Evolutionary conservation across 2,888 invertebrate genomes (phyloP), one percentile per base, ranked within the genome.

Genomic region (Phaonia tiefii): DNA sequence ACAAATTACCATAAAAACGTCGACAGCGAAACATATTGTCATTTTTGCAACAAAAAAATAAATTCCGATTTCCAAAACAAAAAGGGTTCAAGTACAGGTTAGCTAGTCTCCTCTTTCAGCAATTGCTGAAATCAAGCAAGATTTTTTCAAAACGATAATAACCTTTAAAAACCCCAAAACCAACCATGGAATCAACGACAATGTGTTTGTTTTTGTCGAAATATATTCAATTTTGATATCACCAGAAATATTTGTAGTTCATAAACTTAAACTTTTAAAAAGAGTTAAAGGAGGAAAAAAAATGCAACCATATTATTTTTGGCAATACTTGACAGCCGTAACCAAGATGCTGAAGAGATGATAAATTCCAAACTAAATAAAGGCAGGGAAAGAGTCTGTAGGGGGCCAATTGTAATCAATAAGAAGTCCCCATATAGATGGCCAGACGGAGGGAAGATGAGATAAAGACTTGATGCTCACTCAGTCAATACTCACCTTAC

Each of bases 41-140:
- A 75, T 72, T 73, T 74, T 80, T 75, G n/a, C n/a, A n/a, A n/a
- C n/a, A n/a, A n/a, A 15, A 66, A 31, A 56, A 44, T 13, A 22
- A 51, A 10, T 51, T 51, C 20, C 20, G 42, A 22, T 71, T 51
- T 25, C 39, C 0, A 69, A 63, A 63, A 63, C 7, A 15, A 56
- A n/a, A 25, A 80, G 37, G 67, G 84, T 84, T 84, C 84, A 84
- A 84, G 84, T 84, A 84, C 84, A 82, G 84, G 83, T 83, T 85
- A 84, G n/a, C n/a, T n/a, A n/a, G n/a, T 73, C 31, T 42, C 60
- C 67, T 71, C 42, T 37, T 58, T 44, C 73, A 70, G 72, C 66
- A 67, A 31, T 31, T 66, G 66, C 42, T 65, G 44, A 66, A 66
- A 75, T 46, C 37, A 72, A 39, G 25, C 70, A 56, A 80, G 80